A percentile compares a stretch with the other conserved stretches of the same genome.
phyloP scores from a whole-genome alignment of 2,888 invertebrate species.

The Stictocephala bisonia region DNA sequence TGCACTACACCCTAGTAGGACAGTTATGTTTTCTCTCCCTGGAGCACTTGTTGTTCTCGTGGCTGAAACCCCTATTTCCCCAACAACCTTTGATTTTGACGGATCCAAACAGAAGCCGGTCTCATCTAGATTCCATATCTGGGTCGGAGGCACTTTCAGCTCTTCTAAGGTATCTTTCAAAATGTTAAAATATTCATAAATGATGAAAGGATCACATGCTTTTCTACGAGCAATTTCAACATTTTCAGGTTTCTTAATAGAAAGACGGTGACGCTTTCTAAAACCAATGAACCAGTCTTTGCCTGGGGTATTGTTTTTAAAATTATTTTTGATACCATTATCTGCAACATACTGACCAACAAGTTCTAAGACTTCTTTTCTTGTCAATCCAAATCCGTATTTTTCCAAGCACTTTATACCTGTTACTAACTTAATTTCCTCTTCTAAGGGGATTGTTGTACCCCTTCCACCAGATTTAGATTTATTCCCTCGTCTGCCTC shows the following conservation, averaged over 20 bases:
- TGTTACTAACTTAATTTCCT: slow-evolving; percentile 57
- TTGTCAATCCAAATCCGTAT: slow-evolving; percentile 61
- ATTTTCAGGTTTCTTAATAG: slow-evolving; percentile 62
- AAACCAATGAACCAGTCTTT: slow-evolving; percentile 59
- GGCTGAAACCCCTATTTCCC: slow-evolving; percentile 19
- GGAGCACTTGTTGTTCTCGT: slow-evolving; percentile 26
- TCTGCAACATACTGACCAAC: slow-evolving; percentile 58
- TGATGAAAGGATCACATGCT: slow-evolving; percentile 55
- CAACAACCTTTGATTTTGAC: slow-evolving; percentile 53
- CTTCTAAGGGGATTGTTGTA: slow-evolving; percentile 55
- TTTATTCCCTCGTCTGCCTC: slow-evolving; percentile 55
- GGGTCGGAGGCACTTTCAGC: slow-evolving; percentile 55
- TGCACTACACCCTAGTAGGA: slow-evolving; percentile 14
- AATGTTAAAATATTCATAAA: slow-evolving; percentile 60
- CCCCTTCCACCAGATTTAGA: slow-evolving; percentile 55
- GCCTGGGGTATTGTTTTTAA: slow-evolving; percentile 59
- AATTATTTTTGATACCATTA: slow-evolving; percentile 58
- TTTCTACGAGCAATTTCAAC: slow-evolving; percentile 60
- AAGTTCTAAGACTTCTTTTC: slow-evolving; percentile 59
- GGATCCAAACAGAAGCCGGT: slow-evolving; percentile 56
- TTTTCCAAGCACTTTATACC: slow-evolving; percentile 60
- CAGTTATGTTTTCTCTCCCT: slow-evolving; percentile 37
- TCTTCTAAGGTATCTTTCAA: slow-evolving; percentile 52
- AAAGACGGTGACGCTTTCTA: slow-evolving; percentile 59
- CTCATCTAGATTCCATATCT: slow-evolving; percentile 58